Evolutionary conservation across 2,888 invertebrate species (phyloP).

Genomic region (Drosophila paramelanica): DNA sequence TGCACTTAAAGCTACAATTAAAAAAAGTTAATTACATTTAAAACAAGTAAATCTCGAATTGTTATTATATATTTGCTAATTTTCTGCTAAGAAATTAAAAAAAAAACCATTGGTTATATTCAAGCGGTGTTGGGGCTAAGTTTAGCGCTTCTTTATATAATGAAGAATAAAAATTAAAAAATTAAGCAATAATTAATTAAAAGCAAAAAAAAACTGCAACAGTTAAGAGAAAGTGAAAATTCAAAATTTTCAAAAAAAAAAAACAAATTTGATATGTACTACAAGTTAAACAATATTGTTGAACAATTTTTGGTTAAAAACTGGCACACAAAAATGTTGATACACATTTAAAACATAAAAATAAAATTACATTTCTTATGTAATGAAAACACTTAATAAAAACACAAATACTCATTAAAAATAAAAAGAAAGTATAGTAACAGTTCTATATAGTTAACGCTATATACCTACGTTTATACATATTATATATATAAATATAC

Average conservation of each 20-base stretch:
- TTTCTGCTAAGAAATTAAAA: constrained; percentile 37
- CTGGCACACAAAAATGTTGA: constrained; percentile 52
- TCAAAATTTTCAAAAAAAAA: constrained; percentile 68
- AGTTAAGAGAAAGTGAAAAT: constrained; percentile 52
- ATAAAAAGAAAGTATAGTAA: constrained; percentile 31
- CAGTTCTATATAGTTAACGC: constrained; percentile 40
- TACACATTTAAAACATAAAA: constrained; percentile 34
- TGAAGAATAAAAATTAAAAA: constrained; percentile 63
- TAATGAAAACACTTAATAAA: constrained; percentile 66
- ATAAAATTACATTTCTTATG: constrained; percentile 29
- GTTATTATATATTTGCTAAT: constrained; percentile 54
- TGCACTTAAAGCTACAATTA: constrained; percentile 41
- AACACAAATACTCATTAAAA: constrained; percentile 75
- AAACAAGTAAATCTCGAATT: constrained; percentile 68
- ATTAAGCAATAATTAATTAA: constrained; percentile 34
- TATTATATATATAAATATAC: constrained; percentile 45
- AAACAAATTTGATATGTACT: constrained; percentile 10
- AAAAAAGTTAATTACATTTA: constrained; percentile 20
- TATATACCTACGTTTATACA: constrained; percentile 44
- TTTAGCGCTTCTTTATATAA: constrained; percentile 74
- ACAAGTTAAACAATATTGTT: constrained; percentile 59
- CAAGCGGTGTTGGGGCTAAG: constrained; percentile 75
- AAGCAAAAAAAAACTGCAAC: constrained; percentile 32
- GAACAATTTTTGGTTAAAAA: constrained; percentile 71
- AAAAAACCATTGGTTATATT: constrained; percentile 63